Evolutionary conservation across 2,797 vertebrate genomes (phyloP), one percentile per base, ranked within the genome.

Genomic region (Phrynocephalus forsythii): DNA sequence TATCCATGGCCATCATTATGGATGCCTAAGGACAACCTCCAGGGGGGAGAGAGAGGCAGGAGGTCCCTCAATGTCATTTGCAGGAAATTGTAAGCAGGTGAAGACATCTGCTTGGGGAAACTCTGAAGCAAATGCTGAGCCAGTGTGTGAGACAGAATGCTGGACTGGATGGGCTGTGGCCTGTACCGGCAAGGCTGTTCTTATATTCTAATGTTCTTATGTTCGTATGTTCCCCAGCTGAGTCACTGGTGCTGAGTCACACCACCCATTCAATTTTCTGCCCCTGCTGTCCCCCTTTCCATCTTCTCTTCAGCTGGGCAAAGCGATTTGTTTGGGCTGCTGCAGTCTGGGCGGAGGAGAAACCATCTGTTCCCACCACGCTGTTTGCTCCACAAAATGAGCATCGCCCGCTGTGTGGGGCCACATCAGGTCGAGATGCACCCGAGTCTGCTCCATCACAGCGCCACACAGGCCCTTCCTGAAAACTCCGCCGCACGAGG

Each of bases 211-310:
- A 44, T 44, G 38, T 44, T 44, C 38, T 44, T 44, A 44, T 44
- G 3, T 44, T 44, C 38, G 3, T 44, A 44, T 63, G 15, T 63
- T 93, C 93, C 91, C 93, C 60, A 30, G 91, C 92, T 96, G 95
- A 96, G 93, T 96, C 95, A 95, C 90, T 92, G 93, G 75, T 92
- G 92, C 94, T 95, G 95, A 97, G 92, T 96, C 95, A 96, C 95
- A 90, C 60, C 92, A 95, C 91, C 90, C 87, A 92, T 90, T 86
- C 88, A 94, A 94, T 96, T 96, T 84, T 93, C 90, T 94, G 26
- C 76, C 7, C 9, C 75, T 20, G 15, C 69, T 44, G 33, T 92
- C 93, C 89, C 88, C 87, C 89, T 93, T 91, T 88, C 89, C 88
- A 88, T 92, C 91, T 87, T 13, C 68, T 30, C 90, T 92, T 93